Evolutionary conservation across 2,797 vertebrate genomes (phyloP), one percentile per base, ranked within the genome.

Genomic region (Pipistrellus pipistrellus): DNA sequence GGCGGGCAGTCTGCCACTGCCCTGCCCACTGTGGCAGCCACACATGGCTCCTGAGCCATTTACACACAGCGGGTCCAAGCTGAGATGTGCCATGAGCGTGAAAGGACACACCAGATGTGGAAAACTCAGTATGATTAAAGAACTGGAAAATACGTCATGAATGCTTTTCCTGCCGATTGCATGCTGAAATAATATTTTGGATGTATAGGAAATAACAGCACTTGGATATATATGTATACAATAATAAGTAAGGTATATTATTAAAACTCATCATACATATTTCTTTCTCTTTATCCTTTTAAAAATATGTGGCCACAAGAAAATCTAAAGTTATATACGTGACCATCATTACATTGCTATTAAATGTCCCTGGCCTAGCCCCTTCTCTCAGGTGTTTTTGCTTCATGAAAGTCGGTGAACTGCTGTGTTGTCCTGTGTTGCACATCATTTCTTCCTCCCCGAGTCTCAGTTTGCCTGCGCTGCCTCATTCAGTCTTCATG

Each of bases 21-120:
- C 10, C 57, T 23, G 83, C 51, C 80, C 30, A 7, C 77, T 7
- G 4, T 0, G 51, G 53, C 15, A 6, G 8, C 41, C 25, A 14
- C 35, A 0, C 20, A 55, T 18, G 46, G 23, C 66, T 59, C 1
- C 1, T 1, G 55, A 53, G 6, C 18, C 4, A 8, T 51, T 7
- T 21, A 11, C n/a, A 48, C 8, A 15, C 23, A n/a, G 23, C 21
- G n/a, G 44, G 12, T 81, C 11, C 48, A 15, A 69, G 51, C 0
- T 21, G 82, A 72, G 41, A 68, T 6, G 14, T 4, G 6, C 30
- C 3, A 0, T 1, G 8, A 30, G 44, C 18, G 1, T 44, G 1
- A 62, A 66, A 66, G 20, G 17, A 14, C 71, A 4, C 41, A n/a
- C 14, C 3, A 5, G n/a, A 76, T 62, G 83, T 66, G 0, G 2